Evolutionary conservation across 2,797 vertebrate genomes (phyloP).

Genomic region (Phoebastria nigripes): DNA sequence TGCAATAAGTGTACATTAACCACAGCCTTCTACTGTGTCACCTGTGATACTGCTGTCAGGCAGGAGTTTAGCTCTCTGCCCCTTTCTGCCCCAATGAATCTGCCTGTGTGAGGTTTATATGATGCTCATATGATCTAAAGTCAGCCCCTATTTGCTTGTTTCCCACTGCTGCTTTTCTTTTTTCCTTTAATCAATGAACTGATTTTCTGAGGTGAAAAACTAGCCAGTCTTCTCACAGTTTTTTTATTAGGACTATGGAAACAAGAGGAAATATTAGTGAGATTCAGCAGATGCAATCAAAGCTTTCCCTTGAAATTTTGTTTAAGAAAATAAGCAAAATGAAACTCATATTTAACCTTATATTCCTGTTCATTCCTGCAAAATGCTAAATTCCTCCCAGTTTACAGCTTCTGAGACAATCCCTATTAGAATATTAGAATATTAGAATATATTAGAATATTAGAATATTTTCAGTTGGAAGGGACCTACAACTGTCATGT

Average conservation of each 20-base stretch:
- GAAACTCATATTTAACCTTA: not conserved
- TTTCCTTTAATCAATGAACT: not conserved
- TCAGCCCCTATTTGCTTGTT: not conserved
- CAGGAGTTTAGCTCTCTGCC: not conserved
- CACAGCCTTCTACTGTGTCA: no score
- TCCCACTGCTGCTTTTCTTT: not conserved
- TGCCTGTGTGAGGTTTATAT: not conserved
- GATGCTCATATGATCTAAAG: not conserved
- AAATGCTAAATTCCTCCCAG: not conserved
- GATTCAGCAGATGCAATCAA: not conserved
- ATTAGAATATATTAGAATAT: not conserved
- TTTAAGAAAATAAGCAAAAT: not conserved
- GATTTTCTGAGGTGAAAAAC: not conserved
- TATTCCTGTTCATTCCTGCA: not conserved
- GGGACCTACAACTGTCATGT: no score
- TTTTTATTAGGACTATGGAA: not conserved
- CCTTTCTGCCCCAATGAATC: not conserved
- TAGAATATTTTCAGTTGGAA: not conserved
- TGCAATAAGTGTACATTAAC: not conserved
- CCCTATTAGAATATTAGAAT: not conserved
- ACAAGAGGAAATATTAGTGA: slow-evolving; percentile 1
- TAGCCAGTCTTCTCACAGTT: slow-evolving; percentile 2
- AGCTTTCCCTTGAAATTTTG: not conserved
- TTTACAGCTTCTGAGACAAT: not conserved
- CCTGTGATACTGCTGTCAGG: no score